Evolutionary conservation across 2,888 invertebrate genomes (phyloP), one percentile per base, ranked within the genome.

Genomic region (Oasisia sp.): DNA sequence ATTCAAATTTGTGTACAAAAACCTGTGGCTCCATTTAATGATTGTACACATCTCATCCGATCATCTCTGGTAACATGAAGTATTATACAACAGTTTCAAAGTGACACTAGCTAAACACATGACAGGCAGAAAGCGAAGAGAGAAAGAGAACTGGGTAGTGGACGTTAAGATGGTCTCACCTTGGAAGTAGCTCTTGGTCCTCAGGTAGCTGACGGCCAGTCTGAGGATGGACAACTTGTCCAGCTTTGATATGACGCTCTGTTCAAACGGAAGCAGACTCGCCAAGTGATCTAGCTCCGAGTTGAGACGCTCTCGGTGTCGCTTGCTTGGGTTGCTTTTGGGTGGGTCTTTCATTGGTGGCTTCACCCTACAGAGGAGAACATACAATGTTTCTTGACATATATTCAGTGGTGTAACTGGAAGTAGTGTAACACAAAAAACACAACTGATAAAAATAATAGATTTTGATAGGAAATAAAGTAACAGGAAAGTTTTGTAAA

Each of bases 111-210:
- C 9, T 50, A 14, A 50, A 50, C 14, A 50, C 50, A 9, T 50
- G 50, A 50, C 9, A 12, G 8, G 9, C 12, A 50, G 50, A 50
- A 50, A 74, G n/a, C 14, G 38, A 38, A 38, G 38, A 38, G 56
- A 74, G n/a, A 74, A 74, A n/a, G n/a, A 74, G 7, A 27, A 74
- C 74, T 74, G 7, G 74, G 27, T n/a, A 19, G 27, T 74, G 90
- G 38, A 32, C 32, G 27, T 32, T 32, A 19, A 19, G 32, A 91
- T 38, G 38, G 38, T 38, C 91, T 50, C 32, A 99, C 99, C 99
- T 98, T 99, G 99, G 97, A 99, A 99, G 97, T 99, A 99, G 97
- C 99, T 99, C 97, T 99, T 99, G 96, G 99, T 99, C 95, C 99
- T 92, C 95, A 99, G 97, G 97, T 99, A 99, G 97, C 99, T 99